These are phyloP conservation scores for Rhinogobio ventralis DNA, from an alignment of 2,797 vertebrate genomes.

Conservation along the genomic window DNA sequence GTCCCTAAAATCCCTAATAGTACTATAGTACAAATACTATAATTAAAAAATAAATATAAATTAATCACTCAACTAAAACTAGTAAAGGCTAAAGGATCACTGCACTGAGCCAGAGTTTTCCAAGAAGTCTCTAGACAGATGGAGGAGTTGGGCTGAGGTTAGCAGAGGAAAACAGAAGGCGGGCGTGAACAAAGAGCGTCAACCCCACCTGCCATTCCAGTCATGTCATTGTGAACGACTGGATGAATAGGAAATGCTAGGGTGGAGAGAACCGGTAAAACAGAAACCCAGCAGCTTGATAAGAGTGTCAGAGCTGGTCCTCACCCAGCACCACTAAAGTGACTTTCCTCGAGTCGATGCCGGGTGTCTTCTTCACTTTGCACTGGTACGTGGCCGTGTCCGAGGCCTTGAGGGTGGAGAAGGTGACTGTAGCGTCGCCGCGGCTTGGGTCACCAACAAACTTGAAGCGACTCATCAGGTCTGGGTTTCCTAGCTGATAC, in stretches of 20 bases:
- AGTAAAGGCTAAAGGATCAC: not conserved
- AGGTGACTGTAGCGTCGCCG: slow-evolving; percentile 85
- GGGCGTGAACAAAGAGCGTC: not conserved
- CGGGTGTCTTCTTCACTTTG: slow-evolving; percentile 90
- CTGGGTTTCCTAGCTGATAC: slow-evolving; percentile 70
- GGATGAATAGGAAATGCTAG: slow-evolving; percentile 20
- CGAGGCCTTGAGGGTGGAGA: slow-evolving; percentile 71
- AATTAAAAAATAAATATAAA: not conserved
- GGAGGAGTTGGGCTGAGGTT: not conserved
- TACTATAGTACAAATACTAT: not conserved
- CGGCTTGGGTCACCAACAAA: slow-evolving; percentile 79
- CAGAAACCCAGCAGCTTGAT: slow-evolving; percentile 59
- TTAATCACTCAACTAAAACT: not conserved
- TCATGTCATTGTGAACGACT: not conserved
- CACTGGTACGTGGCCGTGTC: slow-evolving; percentile 92
- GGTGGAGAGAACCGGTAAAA: slow-evolving; percentile 66
- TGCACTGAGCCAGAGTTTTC: not conserved
- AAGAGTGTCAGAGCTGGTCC: not conserved
- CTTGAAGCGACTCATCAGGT: slow-evolving; percentile 76
- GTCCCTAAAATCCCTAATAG: not conserved
- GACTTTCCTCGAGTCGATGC: slow-evolving; percentile 84
- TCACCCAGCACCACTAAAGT: slow-evolving; percentile 87
- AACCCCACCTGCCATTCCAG: slow-evolving; percentile 39
- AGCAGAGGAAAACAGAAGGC: slow-evolving; percentile 5
- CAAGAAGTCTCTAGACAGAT: not conserved